These are phyloP conservation scores for Thyatira batis DNA, from an alignment of 2,888 invertebrate species.

Conservation along the genomic window DNA sequence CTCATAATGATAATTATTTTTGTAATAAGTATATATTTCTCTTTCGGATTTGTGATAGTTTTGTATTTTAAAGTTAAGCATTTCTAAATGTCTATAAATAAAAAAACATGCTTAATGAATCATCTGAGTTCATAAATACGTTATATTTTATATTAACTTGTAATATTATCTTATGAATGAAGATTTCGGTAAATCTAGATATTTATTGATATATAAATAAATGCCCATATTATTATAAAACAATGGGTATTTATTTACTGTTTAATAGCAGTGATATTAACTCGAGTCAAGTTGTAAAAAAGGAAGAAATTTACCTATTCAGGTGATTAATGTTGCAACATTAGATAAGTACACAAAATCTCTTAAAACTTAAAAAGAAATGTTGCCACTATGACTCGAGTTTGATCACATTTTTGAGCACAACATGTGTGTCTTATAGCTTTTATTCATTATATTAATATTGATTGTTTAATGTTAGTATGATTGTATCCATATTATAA, in stretches of 20 bases:
- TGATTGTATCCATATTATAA: no score
- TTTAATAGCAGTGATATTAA: background rate
- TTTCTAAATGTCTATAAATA: background rate
- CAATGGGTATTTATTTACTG: background rate
- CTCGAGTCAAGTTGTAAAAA: background rate
- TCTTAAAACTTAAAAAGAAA: background rate
- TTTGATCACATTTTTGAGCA: background rate
- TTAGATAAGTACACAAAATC: no score
- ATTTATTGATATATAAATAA: background rate
- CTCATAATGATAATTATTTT: background rate
- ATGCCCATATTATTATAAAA: background rate
- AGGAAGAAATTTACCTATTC: no score
- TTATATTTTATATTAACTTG: background rate
- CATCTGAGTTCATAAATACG: background rate
- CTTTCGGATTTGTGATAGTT: background rate
- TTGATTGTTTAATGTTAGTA: background rate
- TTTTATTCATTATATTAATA: background rate
- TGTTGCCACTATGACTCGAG: background rate
- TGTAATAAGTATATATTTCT: background rate
- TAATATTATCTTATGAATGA: no score
- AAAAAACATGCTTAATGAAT: background rate
- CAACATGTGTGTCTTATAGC: background rate
- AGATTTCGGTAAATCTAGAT: background rate
- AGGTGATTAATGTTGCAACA: no score
- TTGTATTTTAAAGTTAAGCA: background rate